These are phyloP conservation scores for Aleiodes alternator DNA, from an alignment of 2,888 invertebrate genomes.

Conservation along the genomic window DNA sequence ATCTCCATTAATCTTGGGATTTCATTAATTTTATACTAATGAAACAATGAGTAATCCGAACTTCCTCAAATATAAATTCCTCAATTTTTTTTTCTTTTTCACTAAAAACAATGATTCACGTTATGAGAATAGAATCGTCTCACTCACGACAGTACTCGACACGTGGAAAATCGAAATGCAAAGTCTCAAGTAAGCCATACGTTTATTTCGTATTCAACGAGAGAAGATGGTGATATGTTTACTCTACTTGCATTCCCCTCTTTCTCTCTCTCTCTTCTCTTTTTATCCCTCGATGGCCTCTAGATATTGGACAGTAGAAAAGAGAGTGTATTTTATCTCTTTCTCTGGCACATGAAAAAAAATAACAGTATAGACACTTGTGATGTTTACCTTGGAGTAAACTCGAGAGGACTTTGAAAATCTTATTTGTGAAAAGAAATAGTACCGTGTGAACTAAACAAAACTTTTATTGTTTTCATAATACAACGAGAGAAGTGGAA, in stretches of 20 bases:
- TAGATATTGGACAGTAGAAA: constrained; percentile 6
- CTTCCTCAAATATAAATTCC: too few relatives aligned
- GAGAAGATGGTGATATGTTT: constrained; percentile 1
- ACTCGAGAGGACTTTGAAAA: neutral
- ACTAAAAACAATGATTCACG: neutral
- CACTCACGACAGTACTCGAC: neutral
- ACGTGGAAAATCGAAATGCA: constrained; percentile 20
- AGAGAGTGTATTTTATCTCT: neutral
- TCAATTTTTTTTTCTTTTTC: too few relatives aligned
- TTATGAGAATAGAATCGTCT: neutral
- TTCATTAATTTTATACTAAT: too few relatives aligned
- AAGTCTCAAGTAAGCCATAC: neutral
- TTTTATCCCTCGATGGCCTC: neutral
- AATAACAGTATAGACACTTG: neutral
- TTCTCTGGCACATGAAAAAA: constrained; percentile 1
- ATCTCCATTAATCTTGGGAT: too few relatives aligned
- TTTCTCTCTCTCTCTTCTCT: neutral
- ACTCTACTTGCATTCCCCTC: constrained; percentile 1
- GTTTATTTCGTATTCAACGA: neutral
- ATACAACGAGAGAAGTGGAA: too few relatives aligned
- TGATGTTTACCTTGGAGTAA: constrained; percentile 3
- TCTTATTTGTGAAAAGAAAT: neutral
- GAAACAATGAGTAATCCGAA: too few relatives aligned
- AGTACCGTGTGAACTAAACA: too few relatives aligned
- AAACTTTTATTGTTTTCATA: too few relatives aligned